phyloP scores from a whole-genome alignment of 2,888 invertebrate genomes.

The Conomelus anceps region DNA sequence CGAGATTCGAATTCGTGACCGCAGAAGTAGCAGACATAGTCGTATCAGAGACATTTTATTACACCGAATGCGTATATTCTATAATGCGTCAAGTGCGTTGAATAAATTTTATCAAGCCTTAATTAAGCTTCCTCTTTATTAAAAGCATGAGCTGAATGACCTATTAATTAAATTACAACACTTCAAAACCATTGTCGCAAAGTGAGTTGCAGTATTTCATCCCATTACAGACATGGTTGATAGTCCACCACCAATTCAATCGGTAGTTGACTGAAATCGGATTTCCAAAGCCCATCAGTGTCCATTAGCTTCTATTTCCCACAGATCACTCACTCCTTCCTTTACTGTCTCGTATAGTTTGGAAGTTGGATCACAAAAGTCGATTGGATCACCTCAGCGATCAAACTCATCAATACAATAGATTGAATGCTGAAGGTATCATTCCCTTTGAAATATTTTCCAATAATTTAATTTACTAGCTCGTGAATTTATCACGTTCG shows the following conservation, averaged over 20 bases:
- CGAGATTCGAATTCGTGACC: too few species aligned
- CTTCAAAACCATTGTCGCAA: background rate
- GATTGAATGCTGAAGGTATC: background rate
- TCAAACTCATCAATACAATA: background rate
- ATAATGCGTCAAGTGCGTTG: too few species aligned
- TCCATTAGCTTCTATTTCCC: background rate
- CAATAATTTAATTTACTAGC: too few species aligned
- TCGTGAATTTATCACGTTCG: too few species aligned
- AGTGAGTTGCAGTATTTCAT: background rate
- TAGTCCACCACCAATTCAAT: background rate
- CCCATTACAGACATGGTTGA: background rate
- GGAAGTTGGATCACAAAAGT: background rate
- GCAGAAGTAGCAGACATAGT: too few species aligned
- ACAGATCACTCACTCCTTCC: background rate
- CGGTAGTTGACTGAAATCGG: background rate
- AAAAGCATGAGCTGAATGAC: too few species aligned
- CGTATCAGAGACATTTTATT: too few species aligned
- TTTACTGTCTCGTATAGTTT: background rate
- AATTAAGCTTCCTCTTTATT: too few species aligned
- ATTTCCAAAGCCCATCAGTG: background rate
- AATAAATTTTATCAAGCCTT: too few species aligned
- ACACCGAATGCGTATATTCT: too few species aligned
- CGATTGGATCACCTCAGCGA: background rate
- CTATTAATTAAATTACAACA: background rate
- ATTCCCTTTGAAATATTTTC: too few species aligned